phyloP scores from a whole-genome alignment of 1,140 invertebrate species.

The Coptotermes formosanus region DNA sequence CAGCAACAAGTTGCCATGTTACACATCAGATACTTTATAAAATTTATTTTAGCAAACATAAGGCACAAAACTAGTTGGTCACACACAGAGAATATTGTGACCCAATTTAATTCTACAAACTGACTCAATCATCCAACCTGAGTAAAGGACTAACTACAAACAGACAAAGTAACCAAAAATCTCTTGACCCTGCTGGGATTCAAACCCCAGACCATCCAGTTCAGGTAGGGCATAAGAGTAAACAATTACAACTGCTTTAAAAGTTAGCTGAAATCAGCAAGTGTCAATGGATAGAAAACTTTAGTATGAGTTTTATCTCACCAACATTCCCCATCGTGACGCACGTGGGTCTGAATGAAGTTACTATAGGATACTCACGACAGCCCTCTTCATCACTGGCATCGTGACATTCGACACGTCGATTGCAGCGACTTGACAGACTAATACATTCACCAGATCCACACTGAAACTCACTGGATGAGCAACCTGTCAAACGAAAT shows the following conservation, averaged over 20 bases:
- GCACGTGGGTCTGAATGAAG: not conserved
- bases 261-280: not conserved
- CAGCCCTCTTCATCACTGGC: conserved; percentile 68
- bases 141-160: too few relatives aligned
- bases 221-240: not conserved
- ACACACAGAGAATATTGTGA: too few relatives aligned
- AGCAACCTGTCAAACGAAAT: conserved; percentile 24
- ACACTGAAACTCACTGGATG: conserved; percentile 25
- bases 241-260: not conserved
- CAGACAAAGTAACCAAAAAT: too few relatives aligned
- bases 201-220: not conserved
- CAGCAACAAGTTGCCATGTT: too few relatives aligned
- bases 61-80: too few relatives aligned
- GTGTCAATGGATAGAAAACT: too few relatives aligned
- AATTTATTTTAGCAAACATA: too few relatives aligned
- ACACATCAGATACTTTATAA: too few relatives aligned
- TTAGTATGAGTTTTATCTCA: not conserved
- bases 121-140: too few relatives aligned
- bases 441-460: conserved; percentile 23
- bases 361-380: conserved; percentile 52
- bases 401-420: conserved; percentile 65
- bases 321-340: too few relatives aligned
- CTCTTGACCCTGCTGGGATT: not conserved
- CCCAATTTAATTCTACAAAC: too few relatives aligned
- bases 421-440: conserved; percentile 51